These are phyloP conservation scores for Anguilla rostrata DNA, from an alignment of 2,113 vertebrate genomes.

Conservation along the genomic window DNA sequence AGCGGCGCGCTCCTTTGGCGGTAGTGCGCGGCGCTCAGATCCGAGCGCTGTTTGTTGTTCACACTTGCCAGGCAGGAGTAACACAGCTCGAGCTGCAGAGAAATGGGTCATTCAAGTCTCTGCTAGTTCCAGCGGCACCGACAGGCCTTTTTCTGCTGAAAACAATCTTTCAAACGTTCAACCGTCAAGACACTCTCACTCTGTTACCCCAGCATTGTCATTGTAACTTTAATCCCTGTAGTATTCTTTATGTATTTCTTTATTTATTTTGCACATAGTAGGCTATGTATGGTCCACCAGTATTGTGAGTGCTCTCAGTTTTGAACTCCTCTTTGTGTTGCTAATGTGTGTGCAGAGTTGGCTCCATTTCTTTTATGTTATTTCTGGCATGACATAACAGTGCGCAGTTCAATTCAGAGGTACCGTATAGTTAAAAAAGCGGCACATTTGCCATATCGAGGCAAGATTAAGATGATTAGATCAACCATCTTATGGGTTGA, in stretches of 20 bases:
- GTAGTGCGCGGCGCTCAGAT: not conserved
- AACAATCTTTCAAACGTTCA: constrained; percentile 29
- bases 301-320: not conserved
- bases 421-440: not conserved
- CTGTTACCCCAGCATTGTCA: constrained; percentile 13
- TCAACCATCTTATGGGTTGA: not conserved
- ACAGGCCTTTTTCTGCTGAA: constrained; percentile 13
- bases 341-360: not conserved
- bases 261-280: not conserved
- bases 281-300: not conserved
- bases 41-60: not conserved
- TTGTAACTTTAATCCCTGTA: constrained; percentile 24
- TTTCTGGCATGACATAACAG: not conserved
- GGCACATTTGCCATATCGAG: not conserved
- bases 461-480: not conserved
- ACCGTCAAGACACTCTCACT: constrained; percentile 31
- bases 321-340: not conserved
- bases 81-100: constrained; percentile 1
- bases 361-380: not conserved
- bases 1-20: not conserved
- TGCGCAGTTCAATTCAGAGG: not conserved
- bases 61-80: constrained; percentile 10
- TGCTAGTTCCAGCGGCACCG: constrained; percentile 17
- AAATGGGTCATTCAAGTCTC: constrained; percentile 37
- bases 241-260: not conserved